phyloP scores from a whole-genome alignment of 1,140 invertebrate genomes.

The Eurytemora carolleeae region DNA sequence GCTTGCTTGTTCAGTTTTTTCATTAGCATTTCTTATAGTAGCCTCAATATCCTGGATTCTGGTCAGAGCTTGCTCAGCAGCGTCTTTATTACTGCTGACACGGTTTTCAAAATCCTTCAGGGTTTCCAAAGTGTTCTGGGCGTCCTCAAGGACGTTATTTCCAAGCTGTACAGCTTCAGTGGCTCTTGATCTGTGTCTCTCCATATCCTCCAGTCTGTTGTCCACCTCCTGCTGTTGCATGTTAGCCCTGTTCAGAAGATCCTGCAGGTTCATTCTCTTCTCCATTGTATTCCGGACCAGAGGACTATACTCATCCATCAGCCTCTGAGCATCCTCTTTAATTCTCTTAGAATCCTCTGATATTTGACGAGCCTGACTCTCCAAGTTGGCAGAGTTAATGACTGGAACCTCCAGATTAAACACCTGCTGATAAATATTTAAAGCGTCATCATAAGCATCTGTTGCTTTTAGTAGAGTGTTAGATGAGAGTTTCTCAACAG shows the following conservation, averaged over 20 bases:
- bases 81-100: constrained; percentile 51
- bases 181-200: constrained; percentile 46
- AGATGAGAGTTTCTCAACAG: constrained; percentile 43
- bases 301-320: constrained; percentile 35
- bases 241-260: constrained; percentile 30
- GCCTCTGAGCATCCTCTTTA: constrained; percentile 40
- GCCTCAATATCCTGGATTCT: constrained; percentile 36
- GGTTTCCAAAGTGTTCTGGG: constrained; percentile 60
- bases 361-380: constrained; percentile 34
- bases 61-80: constrained; percentile 44
- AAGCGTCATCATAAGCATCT: constrained; percentile 52
- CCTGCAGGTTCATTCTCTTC: constrained; percentile 21
- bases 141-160: constrained; percentile 63
- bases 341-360: constrained; percentile 32
- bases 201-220: constrained; percentile 43
- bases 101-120: constrained; percentile 68
- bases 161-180: constrained; percentile 57
- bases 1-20: constrained; percentile 33
- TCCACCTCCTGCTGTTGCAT: constrained; percentile 39
- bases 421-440: constrained; percentile 51
- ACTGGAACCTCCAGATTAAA: constrained; percentile 48
- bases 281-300: constrained; percentile 20
- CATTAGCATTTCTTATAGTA: constrained; percentile 40
- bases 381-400: constrained; percentile 46
- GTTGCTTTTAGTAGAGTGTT: constrained; percentile 47